Percentiles rank a stretch among this genome's conserved stretches.
Conservation (phyloP, 2,888 invertebrate species). For the Cryptus viduatorius region DNA sequence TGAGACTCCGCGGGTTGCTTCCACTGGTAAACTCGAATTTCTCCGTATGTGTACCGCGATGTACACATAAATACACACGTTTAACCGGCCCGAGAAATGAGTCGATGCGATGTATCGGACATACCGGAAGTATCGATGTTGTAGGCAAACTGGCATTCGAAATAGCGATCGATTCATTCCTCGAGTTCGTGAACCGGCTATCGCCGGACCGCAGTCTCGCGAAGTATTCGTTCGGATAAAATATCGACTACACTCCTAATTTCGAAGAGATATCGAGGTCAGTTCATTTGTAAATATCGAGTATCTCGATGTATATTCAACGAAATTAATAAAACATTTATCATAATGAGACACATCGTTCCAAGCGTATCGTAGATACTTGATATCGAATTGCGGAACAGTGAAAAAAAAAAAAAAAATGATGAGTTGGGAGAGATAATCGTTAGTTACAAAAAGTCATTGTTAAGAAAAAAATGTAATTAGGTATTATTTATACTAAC, state of each 20-base stretch:
- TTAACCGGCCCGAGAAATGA: background rate
- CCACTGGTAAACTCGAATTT: background rate
- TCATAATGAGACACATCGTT: background rate
- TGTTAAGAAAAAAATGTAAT: background rate
- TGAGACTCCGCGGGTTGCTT: background rate
- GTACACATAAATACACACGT: background rate
- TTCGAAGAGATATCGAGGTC: background rate
- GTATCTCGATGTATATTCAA: background rate
- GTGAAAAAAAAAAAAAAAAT: too few relatives aligned
- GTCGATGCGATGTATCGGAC: constrained; percentile 7
- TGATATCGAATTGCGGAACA: background rate
- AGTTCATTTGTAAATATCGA: background rate
- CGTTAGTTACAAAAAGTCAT: too few relatives aligned
- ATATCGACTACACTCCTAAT: background rate
- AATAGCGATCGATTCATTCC: constrained; percentile 15
- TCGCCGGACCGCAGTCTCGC: background rate
- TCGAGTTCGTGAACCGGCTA: background rate
- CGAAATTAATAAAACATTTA: background rate
- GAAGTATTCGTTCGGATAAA: background rate
- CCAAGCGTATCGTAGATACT: background rate
- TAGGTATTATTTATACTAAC: background rate
- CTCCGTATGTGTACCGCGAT: background rate
- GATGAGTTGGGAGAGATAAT: too few relatives aligned
- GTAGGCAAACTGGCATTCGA: background rate
- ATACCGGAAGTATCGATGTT: background rate